These are phyloP conservation scores for Anagyrus pseudococci DNA, from an alignment of 2,888 invertebrate genomes.

Conservation along the genomic window DNA sequence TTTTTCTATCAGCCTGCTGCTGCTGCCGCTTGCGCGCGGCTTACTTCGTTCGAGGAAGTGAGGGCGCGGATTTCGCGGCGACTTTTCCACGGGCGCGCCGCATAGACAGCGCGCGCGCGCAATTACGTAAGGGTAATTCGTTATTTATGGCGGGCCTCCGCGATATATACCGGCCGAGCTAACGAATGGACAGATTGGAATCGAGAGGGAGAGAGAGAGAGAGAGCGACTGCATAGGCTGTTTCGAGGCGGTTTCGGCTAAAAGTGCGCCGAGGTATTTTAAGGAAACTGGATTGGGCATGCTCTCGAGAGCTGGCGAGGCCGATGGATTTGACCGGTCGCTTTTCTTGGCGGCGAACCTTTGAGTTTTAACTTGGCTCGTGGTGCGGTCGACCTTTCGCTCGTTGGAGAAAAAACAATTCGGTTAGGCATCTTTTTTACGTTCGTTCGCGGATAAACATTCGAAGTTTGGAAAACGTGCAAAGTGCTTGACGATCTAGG, in stretches of 20 bases:
- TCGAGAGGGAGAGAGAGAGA: not conserved
- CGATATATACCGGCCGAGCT: not conserved
- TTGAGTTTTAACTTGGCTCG: not conserved
- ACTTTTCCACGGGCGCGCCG: no score
- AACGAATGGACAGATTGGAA: constrained; percentile 21
- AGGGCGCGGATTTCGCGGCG: not conserved
- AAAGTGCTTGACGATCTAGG: no score
- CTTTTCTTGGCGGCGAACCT: not conserved
- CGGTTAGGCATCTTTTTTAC: no score
- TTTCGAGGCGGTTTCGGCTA: not conserved
- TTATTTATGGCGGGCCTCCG: constrained; percentile 12
- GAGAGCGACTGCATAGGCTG: no score
- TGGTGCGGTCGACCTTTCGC: not conserved
- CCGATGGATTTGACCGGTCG: not conserved
- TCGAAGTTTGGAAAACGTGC: no score
- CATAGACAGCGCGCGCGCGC: not conserved
- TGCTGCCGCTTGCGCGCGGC: not conserved
- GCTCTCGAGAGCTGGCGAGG: not conserved
- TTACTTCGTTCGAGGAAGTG: not conserved
- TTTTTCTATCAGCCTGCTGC: not conserved
- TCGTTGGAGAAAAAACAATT: no score
- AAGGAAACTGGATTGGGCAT: not conserved
- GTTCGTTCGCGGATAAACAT: no score
- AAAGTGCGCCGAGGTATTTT: not conserved
- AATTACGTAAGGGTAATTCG: constrained; percentile 1